These are phyloP conservation scores for Drosophila takahashii DNA, from an alignment of 1,140 invertebrate genomes.

Conservation along the genomic window DNA sequence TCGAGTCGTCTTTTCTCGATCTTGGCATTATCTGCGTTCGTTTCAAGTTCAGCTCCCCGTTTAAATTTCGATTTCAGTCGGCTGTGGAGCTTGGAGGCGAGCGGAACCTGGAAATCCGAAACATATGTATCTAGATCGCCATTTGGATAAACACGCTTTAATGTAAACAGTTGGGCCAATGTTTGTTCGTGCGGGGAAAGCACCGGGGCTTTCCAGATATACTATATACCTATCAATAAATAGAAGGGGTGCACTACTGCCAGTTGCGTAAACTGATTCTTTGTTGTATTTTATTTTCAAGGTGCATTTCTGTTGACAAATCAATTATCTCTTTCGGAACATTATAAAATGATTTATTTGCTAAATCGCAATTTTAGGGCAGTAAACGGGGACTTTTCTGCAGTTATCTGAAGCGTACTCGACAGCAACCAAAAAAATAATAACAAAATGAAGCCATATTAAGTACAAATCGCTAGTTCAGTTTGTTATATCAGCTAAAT, in stretches of 20 bases:
- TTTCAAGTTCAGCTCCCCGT: slow-evolving; percentile 38
- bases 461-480: slow-evolving; percentile 1
- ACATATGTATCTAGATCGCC: slow-evolving; percentile 23
- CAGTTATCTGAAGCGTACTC: slow-evolving; percentile 23
- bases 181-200: slow-evolving; percentile 22
- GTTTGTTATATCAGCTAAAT: slow-evolving; percentile 17
- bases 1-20: slow-evolving; percentile 5
- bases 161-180: slow-evolving; percentile 34
- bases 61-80: slow-evolving; percentile 28
- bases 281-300: slow-evolving; percentile 16
- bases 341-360: slow-evolving; percentile 42
- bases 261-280: slow-evolving; percentile 30
- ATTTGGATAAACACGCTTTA: slow-evolving; percentile 31
- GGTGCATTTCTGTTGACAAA: slow-evolving; percentile 41
- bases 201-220: slow-evolving; percentile 6
- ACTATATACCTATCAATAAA: background rate
- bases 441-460: slow-evolving; percentile 1
- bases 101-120: slow-evolving; percentile 8
- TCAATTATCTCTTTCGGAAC: slow-evolving; percentile 26
- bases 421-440: slow-evolving; percentile 18
- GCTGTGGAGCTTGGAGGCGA: slow-evolving; percentile 7
- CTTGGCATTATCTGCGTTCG: background rate
- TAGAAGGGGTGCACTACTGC: slow-evolving; percentile 11
- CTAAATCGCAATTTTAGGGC: slow-evolving; percentile 30
- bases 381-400: slow-evolving; percentile 44